Percentiles rank a stretch among this genome's conserved stretches.
phyloP scores from a whole-genome alignment of 1,140 invertebrate species.

The Meteorus sp. region DNA sequence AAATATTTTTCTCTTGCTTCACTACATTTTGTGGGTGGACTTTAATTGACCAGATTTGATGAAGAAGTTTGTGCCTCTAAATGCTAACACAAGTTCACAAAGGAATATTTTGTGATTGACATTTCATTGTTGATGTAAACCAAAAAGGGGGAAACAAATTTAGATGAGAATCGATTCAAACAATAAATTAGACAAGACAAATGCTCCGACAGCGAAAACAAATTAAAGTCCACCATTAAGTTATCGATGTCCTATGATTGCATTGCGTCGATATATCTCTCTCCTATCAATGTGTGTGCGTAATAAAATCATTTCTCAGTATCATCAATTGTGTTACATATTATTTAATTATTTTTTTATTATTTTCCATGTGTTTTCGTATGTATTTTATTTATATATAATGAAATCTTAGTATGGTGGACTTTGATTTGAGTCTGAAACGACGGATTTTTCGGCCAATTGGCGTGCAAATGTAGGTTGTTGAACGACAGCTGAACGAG shows the following conservation, averaged over 20 bases:
- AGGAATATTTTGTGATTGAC: too few species aligned
- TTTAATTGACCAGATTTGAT: conserved; percentile 48
- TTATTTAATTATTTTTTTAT: too few species aligned
- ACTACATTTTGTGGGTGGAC: conserved; percentile 48
- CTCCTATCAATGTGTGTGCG: conserved; percentile 28
- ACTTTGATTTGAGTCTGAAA: conserved; percentile 49
- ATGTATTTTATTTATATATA: background rate
- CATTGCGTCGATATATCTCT: conserved; percentile 3
- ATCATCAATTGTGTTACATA: too few species aligned
- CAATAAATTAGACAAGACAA: conserved; percentile 35
- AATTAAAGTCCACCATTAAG: conserved; percentile 54
- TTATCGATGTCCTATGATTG: conserved; percentile 11
- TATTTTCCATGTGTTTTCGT: conserved; percentile 18
- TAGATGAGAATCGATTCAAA: too few species aligned
- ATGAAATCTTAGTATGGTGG: conserved; percentile 36
- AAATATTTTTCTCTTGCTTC: conserved; percentile 8
- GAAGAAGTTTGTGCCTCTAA: conserved; percentile 16
- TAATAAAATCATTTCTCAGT: too few species aligned
- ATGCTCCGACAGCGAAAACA: conserved; percentile 31
- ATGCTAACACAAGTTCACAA: conserved; percentile 8
- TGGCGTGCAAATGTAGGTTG: conserved; percentile 46
- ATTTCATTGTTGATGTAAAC: too few species aligned
- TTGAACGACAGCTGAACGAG: conserved; percentile 53
- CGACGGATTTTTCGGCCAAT: conserved; percentile 43
- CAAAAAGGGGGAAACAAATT: too few species aligned